Evolutionary conservation across 2,888 invertebrate species (phyloP).

Genomic region (Meganola albula): DNA sequence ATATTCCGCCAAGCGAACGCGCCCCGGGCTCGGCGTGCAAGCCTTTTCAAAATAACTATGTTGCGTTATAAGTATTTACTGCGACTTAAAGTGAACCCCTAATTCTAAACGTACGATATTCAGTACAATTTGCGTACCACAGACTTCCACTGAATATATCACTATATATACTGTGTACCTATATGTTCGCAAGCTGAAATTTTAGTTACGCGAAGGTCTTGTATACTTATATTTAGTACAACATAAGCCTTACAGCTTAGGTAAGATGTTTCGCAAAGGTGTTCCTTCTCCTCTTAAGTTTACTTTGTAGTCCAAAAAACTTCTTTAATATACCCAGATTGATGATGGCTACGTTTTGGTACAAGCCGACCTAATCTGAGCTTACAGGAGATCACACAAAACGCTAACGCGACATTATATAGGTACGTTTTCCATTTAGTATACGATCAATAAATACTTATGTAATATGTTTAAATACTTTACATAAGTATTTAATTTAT

Average conservation of each 20-base stretch:
- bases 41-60: slow-evolving; percentile 63
- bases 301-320: no score
- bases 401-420: slow-evolving; percentile 51
- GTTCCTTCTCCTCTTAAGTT: no score
- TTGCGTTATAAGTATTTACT: slow-evolving; percentile 48
- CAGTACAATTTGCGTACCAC: slow-evolving; percentile 18
- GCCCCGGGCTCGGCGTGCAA: slow-evolving; percentile 53
- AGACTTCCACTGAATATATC: no score
- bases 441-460: slow-evolving; percentile 28
- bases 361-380: slow-evolving; percentile 64
- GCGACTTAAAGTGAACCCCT: slow-evolving; percentile 47
- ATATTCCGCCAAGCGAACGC: slow-evolving; percentile 58
- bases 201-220: no score
- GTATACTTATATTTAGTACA: no score
- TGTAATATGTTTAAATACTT: no score
- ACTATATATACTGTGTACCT: no score
- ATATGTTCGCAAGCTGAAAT: no score
- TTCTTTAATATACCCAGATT: slow-evolving; percentile 41
- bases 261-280: no score
- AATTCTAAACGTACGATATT: slow-evolving; percentile 42
- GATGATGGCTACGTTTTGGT: slow-evolving; percentile 40
- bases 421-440: slow-evolving; percentile 50
- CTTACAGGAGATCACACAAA: slow-evolving; percentile 61
- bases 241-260: no score
- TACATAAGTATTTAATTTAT: no score